A percentile compares a stretch with the other conserved stretches of the same genome.
Conservation (phyloP, 2,888 invertebrate genomes). For the Drosophila sordidapex region DNA sequence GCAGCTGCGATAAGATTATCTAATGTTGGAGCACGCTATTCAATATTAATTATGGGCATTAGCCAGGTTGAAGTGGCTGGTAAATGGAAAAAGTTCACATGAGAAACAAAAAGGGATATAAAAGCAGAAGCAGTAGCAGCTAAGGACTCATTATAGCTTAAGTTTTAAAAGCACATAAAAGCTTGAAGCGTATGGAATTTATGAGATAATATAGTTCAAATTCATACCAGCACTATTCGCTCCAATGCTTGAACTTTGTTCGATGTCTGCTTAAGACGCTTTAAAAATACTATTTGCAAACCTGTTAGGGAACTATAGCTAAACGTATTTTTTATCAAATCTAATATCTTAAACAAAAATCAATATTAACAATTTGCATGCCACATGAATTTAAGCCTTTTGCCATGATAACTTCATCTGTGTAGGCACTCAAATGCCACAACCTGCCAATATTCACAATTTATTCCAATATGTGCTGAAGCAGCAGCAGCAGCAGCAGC, state of each 20-base stretch:
- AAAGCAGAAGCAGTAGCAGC: background rate
- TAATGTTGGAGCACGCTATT: constrained; percentile 45
- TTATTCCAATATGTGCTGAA: constrained; percentile 5
- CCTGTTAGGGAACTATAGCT: background rate
- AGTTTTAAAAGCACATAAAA: background rate
- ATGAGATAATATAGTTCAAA: too few species aligned
- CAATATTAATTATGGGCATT: constrained; percentile 47
- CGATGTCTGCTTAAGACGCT: background rate
- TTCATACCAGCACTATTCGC: too few species aligned
- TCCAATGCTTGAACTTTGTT: background rate
- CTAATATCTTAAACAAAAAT: background rate
- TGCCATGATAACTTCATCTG: constrained; percentile 6
- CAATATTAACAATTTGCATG: background rate
- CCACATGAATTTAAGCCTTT: background rate
- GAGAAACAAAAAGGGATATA: background rate
- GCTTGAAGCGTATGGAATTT: too few species aligned
- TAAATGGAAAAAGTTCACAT: constrained; percentile 18
- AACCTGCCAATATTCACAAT: constrained; percentile 16
- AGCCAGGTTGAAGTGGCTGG: constrained; percentile 7
- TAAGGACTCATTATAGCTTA: background rate
- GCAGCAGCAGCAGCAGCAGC: constrained; percentile 9
- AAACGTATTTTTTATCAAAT: background rate
- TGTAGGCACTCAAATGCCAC: constrained; percentile 2
- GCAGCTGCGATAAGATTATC: constrained; percentile 60
- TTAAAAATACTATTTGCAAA: background rate